Base-by-base conservation (phyloP, 2,888 invertebrate genomes). In the Mechanitis mazaeus region DNA sequence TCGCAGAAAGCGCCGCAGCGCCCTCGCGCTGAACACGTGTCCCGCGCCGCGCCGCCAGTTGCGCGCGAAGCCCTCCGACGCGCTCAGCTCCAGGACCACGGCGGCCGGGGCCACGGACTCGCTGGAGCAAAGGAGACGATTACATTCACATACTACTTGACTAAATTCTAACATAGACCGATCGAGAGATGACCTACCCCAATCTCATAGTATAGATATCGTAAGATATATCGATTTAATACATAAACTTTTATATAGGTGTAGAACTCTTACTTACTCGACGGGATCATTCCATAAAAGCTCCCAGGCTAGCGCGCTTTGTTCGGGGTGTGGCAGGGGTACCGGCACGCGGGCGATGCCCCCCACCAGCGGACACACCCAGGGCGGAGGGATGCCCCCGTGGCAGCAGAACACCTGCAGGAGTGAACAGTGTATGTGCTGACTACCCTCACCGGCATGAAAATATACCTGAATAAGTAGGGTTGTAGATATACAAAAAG, bases 271-370 rank as follows among this genome's bases (percentile, higher is more conserved):
- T 12, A 57, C 77, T 72, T 71, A 91, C 91, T 89, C 91, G 58
- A 93, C 78, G 1, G 95, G 95, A 76, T 95, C 95, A 77, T 94
- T 95, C 95, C 95, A 95, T 83, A 95, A 88, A 33, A 95, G 82
- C 73, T 95, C 94, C 95, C 95, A 95, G 1, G 95, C 94, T 59
- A 95, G 81, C n/a, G 92, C 90, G 77, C 93, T 93, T 76, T 94
- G 93, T 50, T 87, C 87, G 55, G 94, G 93, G 0, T 94, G 95
- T 61, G 85, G 77, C 50, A 95, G 82, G 0, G 94, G 94, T 53
- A 89, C 87, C 0, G 94, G 94, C 63, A 95, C 92, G 63, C 91
- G 91, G 75, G 94, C 93, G 45, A 95, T 93, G 12, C 92, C 91
- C 2, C 91, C 80, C 47, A 93, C 87, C 35, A 91, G 85, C 0